Base-by-base conservation (phyloP, 1,140 invertebrate genomes). In the Leucophenga varia region DNA sequence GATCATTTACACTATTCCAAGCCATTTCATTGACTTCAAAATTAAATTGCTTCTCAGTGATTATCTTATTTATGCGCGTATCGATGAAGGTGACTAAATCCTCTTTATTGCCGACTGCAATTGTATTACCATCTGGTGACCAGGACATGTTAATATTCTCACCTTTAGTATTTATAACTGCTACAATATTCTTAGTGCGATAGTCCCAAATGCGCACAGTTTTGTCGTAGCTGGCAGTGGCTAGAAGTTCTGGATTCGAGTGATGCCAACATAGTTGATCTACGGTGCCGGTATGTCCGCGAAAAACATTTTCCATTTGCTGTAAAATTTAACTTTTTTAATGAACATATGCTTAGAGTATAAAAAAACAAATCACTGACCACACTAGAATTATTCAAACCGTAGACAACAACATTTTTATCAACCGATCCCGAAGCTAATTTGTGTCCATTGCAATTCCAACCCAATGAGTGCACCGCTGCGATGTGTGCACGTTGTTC, bases 111-210 rank as follows among this genome's bases (percentile, higher is more conserved):
- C 95, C 96, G 2, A 98, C 95, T 4, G 95, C 95, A 59, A 98
- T 97, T 0, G 92, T 94, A 44, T 90, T 88, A 5, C 95, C 95
- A 79, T 97, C 92, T 1, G 94, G 94, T 1, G 95, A 94, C 95
- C 96, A 98, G 2, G 93, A 91, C 49, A 98, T 96, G 68, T 98
- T 98, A 19, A 98, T 97, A 76, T 98, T 98, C 79, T 98, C 96
- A 1, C 95, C 93, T 81, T 95, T 95, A 2, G 95, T 98, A 43
- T 84, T 84, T 31, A 97, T 91, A 25, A 86, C 90, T 1, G 93
- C 87, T 13, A 88, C 85, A 73, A 86, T 90, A 76, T 95, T 96
- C 55, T 89, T 87, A 2, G 85, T 81, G 25, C 81, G 79, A 12
- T 91, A 89, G 74, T 98, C 95, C 95, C 95, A 99, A 56, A 98